A percentile compares a stretch with the other conserved stretches of the same genome.
Conservation (phyloP, 2,888 invertebrate genomes). For the Nemotelus nigrinus region DNA sequence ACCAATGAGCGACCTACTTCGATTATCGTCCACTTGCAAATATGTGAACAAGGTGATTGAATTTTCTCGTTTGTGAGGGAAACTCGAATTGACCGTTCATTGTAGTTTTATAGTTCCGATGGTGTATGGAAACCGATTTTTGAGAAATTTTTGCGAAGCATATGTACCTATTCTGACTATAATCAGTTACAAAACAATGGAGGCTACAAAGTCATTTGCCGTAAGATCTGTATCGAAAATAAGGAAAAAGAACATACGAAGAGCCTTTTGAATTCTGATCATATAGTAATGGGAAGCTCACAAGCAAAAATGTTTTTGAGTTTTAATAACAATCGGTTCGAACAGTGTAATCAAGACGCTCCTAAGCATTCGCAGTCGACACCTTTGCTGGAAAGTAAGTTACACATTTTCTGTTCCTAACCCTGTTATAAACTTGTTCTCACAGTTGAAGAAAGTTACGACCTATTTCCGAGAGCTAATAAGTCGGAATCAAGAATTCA, state of each 20-base stretch:
- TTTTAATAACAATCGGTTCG: constrained; percentile 19
- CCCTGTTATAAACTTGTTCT: neutral
- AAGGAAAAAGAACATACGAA: constrained; percentile 26
- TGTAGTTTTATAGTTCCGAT: constrained; percentile 48
- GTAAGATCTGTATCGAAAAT: constrained; percentile 31
- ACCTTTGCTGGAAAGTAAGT: constrained; percentile 26
- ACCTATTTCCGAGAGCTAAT: constrained; percentile 10
- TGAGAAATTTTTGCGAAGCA: constrained; percentile 42
- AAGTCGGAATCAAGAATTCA: constrained; percentile 19
- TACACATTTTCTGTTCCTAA: neutral
- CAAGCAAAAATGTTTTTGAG: constrained; percentile 35
- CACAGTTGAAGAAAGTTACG: constrained; percentile 15
- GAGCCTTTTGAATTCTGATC: constrained; percentile 17
- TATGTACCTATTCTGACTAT: constrained; percentile 42
- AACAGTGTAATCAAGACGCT: neutral
- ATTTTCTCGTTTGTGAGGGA: neutral
- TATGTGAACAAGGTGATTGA: constrained; percentile 43
- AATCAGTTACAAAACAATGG: constrained; percentile 36
- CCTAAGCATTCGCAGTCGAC: constrained; percentile 26
- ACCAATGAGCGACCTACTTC: constrained; percentile 41
- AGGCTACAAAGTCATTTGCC: constrained; percentile 40
- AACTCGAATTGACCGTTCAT: neutral
- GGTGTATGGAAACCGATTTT: constrained; percentile 48
- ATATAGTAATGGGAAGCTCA: constrained; percentile 22
- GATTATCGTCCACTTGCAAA: constrained; percentile 46